phyloP scores from a whole-genome alignment of 2,888 invertebrate species.

The Synergus japonicus region DNA sequence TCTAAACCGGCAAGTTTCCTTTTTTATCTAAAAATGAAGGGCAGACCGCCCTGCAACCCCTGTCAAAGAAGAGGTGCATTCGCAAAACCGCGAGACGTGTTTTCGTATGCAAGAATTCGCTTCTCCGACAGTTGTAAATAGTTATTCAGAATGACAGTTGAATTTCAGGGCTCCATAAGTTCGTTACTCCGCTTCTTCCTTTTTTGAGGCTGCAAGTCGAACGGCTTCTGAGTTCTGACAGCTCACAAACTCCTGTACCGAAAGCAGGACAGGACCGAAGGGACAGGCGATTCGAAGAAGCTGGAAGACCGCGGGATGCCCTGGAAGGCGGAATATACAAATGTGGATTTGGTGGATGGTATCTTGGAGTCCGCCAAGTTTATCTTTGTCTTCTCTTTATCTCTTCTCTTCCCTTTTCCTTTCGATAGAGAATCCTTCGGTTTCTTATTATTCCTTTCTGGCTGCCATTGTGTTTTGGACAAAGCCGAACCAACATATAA shows the following conservation, averaged over 20 bases:
- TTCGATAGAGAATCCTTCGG: slow-evolving; percentile 68
- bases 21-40: slow-evolving; percentile 47
- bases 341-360: slow-evolving; percentile 70
- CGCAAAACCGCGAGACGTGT: slow-evolving; percentile 43
- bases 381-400: slow-evolving; percentile 68
- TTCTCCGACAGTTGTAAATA: slow-evolving; percentile 68
- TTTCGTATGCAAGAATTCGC: slow-evolving; percentile 67
- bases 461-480: slow-evolving; percentile 66
- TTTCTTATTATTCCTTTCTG: slow-evolving; percentile 68
- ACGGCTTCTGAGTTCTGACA: slow-evolving; percentile 34
- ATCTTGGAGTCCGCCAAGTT: slow-evolving; percentile 62
- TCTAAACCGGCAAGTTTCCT: background rate
- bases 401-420: slow-evolving; percentile 49
- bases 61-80: slow-evolving; percentile 47
- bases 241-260: slow-evolving; percentile 18
- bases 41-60: slow-evolving; percentile 63
- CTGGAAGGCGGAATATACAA: slow-evolving; percentile 67
- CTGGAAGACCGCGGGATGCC: slow-evolving; percentile 41
- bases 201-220: slow-evolving; percentile 27
- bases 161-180: slow-evolving; percentile 65
- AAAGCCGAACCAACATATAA: slow-evolving; percentile 58
- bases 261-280: slow-evolving; percentile 30
- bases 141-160: slow-evolving; percentile 72
- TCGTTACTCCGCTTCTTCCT: slow-evolving; percentile 57
- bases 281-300: slow-evolving; percentile 47